Conservation (phyloP, 2,113 vertebrate genomes). For the Xyrauchen texanus region DNA sequence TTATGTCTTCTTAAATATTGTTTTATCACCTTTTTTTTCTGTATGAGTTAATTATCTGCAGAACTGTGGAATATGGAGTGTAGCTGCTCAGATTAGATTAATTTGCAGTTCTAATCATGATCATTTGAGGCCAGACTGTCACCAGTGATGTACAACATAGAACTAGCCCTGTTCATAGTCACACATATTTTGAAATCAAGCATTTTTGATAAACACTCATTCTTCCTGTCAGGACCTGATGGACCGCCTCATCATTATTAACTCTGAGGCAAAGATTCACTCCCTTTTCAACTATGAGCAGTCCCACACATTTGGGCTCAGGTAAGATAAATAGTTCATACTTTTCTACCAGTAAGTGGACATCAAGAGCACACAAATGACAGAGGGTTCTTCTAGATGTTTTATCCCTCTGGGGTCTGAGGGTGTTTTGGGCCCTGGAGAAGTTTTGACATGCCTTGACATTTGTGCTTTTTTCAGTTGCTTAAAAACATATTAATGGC, state of each 20-base stretch:
- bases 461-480: too few relatives aligned
- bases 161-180: too few relatives aligned
- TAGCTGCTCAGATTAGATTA: neutral
- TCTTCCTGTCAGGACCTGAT: constrained; percentile 82
- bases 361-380: neutral
- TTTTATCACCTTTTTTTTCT: too few relatives aligned
- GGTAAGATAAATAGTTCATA: constrained; percentile 77
- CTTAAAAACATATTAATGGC: too few relatives aligned
- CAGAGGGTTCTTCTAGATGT: constrained; percentile 8
- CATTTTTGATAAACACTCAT: constrained; percentile 4
- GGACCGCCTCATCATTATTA: constrained; percentile 90
- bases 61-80: neutral
- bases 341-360: constrained; percentile 15
- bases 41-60: too few relatives aligned
- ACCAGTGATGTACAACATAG: neutral
- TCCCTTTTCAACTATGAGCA: constrained; percentile 95
- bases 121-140: constrained; percentile 50
- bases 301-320: constrained; percentile 92
- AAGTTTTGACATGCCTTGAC: too few relatives aligned
- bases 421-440: too few relatives aligned
- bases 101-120: constrained; percentile 9
- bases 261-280: constrained; percentile 90
- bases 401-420: too few relatives aligned
- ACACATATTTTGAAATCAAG: neutral
- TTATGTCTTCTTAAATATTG: too few relatives aligned